Base-by-base conservation (phyloP, 2,888 invertebrate genomes). In the Netelia virgata region DNA sequence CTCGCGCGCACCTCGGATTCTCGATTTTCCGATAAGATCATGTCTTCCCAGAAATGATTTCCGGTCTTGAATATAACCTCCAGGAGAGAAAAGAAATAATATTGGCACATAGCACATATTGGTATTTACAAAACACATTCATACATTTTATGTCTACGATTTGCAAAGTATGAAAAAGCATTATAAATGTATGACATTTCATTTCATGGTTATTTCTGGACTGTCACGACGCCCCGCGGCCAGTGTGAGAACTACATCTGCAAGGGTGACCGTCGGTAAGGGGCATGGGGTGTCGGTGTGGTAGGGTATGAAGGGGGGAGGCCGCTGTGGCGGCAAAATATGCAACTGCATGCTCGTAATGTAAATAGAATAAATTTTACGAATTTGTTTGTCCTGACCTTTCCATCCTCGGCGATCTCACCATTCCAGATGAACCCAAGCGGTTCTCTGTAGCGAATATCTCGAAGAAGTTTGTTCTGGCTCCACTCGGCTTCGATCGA, bases 361-460 rank as follows among this genome's bases (percentile, higher is more conserved):
- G 16, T 36, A 36, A 11, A 8, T 6, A 57, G 9, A 63, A 1
- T 5, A 55, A 36, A 36, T 50, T 50, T 72, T 36, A 72, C 11
- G 47, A 23, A 14, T 53, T 55, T 72, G 9, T 18, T 43, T 47
- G 28, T n/a, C 47, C 59, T 64, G 1, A 86, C 72, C 11, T 68
- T 47, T 73, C 41, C 93, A 92, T 73, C 88, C 79, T 87, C 91
- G 90, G 85, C 92, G 87, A 89, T 91, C 90, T 82, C 92, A 2
- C 95, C 95, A 73, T 94, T 89, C 96, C 96, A 96, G 1, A 90
- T 88, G 74, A 94, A 94, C 0, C 94, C 94, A 79, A 95, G 94
- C 0, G 95, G 94, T 89, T 96, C 96, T 0, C 91, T 91, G 63
- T 95, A 90, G 0, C 89, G 89, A 64, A 95, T 84, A 1, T 92